Evolutionary conservation across 2,888 invertebrate species (phyloP).

Genomic region (Trichogramma evanescens): DNA sequence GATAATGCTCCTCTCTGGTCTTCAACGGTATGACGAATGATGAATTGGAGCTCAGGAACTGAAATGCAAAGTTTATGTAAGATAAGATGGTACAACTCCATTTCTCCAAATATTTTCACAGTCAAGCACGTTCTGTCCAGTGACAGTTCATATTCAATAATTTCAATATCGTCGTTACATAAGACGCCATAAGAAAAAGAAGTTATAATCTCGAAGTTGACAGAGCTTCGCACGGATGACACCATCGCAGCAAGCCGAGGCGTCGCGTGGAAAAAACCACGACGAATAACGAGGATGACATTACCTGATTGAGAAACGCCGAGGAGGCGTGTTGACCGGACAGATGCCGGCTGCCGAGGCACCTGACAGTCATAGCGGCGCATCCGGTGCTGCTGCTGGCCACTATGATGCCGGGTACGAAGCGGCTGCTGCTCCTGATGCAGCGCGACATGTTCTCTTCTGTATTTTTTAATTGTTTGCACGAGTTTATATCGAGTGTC

Average conservation of each 20-base stretch:
- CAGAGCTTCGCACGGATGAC: too few relatives aligned
- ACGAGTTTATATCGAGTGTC: too few relatives aligned
- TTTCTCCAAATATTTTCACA: too few relatives aligned
- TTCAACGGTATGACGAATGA: neutral
- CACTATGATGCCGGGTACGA: conserved; percentile 7
- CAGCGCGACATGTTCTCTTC: conserved; percentile 50
- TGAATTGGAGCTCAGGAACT: conserved; percentile 9
- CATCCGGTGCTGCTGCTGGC: neutral
- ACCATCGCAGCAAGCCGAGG: too few relatives aligned
- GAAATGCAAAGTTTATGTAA: conserved; percentile 2
- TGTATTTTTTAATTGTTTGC: too few relatives aligned
- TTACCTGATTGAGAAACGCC: conserved; percentile 53
- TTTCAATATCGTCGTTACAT: too few relatives aligned
- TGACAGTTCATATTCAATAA: too few relatives aligned
- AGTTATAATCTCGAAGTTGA: too few relatives aligned
- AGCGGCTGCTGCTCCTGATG: conserved; percentile 44
- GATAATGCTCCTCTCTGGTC: neutral
- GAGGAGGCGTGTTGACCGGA: conserved; percentile 42
- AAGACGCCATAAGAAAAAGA: too few relatives aligned
- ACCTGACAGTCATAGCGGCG: neutral
- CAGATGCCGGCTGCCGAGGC: conserved; percentile 44
- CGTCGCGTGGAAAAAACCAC: too few relatives aligned
- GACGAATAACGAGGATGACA: neutral
- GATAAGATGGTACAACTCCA: neutral
- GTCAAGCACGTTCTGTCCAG: too few relatives aligned